phyloP scores from a whole-genome alignment of 1,140 invertebrate genomes.

The Teleogryllus occipitalis region DNA sequence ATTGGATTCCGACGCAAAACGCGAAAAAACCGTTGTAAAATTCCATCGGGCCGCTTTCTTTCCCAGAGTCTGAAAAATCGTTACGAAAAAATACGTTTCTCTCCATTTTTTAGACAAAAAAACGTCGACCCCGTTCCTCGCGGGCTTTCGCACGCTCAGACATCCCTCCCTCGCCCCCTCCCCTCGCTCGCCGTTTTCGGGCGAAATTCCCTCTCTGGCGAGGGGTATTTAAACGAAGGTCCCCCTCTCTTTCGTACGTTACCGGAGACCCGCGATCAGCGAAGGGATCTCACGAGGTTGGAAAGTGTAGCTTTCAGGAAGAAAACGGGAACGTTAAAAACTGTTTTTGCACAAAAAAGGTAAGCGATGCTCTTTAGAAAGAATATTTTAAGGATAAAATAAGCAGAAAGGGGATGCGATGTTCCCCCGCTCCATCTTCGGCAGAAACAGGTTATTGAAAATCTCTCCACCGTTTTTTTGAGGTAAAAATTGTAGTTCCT shows the following conservation, averaged over 20 bases:
- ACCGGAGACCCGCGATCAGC: background rate
- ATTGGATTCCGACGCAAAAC: background rate
- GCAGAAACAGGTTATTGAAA: background rate
- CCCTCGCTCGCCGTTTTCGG: background rate
- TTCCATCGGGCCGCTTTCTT: background rate
- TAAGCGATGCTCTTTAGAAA: background rate
- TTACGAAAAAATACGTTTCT: background rate
- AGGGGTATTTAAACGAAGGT: background rate
- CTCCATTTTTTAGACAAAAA: background rate
- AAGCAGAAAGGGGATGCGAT: background rate
- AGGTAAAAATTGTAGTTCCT: slow-evolving; percentile 2
- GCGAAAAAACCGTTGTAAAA: background rate
- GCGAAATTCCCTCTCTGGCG: background rate
- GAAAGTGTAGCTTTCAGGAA: background rate
- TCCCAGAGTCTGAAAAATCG: background rate
- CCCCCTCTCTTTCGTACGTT: background rate
- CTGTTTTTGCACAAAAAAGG: slow-evolving; percentile 1
- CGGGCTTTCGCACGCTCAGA: background rate
- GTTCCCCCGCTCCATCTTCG: background rate
- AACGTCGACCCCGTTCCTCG: background rate
- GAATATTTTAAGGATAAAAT: slow-evolving; percentile 1
- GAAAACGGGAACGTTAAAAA: background rate
- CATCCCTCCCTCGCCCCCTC: background rate
- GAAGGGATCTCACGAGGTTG: background rate
- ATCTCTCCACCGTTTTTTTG: background rate